Evolutionary conservation across 2,888 invertebrate species (phyloP), one percentile per base, ranked within the genome.

Genomic region (Scelioninae gen. 2): DNA sequence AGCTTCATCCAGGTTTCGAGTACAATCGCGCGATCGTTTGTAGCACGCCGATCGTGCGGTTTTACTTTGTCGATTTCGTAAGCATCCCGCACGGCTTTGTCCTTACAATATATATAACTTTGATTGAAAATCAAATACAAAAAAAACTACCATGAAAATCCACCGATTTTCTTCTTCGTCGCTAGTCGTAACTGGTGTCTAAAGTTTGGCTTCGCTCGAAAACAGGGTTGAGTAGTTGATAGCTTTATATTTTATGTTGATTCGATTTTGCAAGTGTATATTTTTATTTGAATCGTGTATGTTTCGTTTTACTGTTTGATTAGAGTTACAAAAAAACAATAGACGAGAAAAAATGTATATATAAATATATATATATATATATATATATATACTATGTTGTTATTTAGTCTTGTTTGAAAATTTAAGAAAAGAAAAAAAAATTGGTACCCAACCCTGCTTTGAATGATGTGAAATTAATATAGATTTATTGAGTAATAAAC

Each of bases 111-210:
- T n/a, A 16, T 28, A 28, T 46, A n/a, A 60, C 25, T 33, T 50
- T 46, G 39, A 71, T 64, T 64, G 22, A 64, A 65, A 72, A 71
- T 72, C 71, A 58, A 65, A 72, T 41, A 18, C 37, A 28, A 48
- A 39, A 61, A 69, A 58, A 52, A 18, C 28, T 28, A 41, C 15
- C 37, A 22, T 31, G 45, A 72, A 55, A 64, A 55, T 52, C 61
- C 50, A 55, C 67, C 57, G 65, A 74, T 70, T 70, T 73, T 64
- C 73, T 69, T 69, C 68, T 58, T 73, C 57, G 63, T 73, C 73
- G 63, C 73, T 73, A 73, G 73, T 69, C 73, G 60, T 73, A 53
- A 60, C 65, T 73, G 69, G 69, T 73, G 65, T 73, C 65, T 69
- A 64, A 60, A 68, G 31, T 65, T 69, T 73, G 64, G 64, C 73